These are phyloP conservation scores for Drosophila demipolita DNA, from an alignment of 2,888 invertebrate species.

Conservation along the genomic window DNA sequence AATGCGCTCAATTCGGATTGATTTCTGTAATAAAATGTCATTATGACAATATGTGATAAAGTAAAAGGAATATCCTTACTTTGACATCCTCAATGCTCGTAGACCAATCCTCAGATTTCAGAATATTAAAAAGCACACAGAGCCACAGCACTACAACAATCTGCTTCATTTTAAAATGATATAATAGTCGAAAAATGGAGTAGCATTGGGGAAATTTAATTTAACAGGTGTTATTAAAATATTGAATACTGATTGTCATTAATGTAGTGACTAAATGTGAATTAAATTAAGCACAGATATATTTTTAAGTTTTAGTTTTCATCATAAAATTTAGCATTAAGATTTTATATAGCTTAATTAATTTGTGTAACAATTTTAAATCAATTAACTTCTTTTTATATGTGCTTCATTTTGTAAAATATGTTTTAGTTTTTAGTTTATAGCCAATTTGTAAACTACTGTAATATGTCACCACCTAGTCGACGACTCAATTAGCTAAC, in stretches of 20 bases:
- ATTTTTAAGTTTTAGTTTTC: neutral
- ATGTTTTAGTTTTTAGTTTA: constrained; percentile 15
- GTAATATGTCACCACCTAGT: constrained; percentile 71
- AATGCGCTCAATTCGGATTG: constrained; percentile 21
- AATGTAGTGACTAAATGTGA: neutral
- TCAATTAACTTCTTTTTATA: constrained; percentile 17
- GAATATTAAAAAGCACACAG: neutral
- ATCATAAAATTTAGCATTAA: no score
- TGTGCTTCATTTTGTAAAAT: neutral
- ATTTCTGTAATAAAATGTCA: constrained; percentile 13
- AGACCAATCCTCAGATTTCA: neutral
- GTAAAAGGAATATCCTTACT: neutral
- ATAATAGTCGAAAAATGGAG: neutral
- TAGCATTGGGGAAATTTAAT: neutral
- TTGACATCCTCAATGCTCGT: neutral
- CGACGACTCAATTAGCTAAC: constrained; percentile 78
- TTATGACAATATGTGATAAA: rapidly evolving
- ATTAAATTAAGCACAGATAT: neutral
- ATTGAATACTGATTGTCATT: neutral
- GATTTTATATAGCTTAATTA: neutral
- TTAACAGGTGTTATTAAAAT: constrained; percentile 17
- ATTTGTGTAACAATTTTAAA: constrained; percentile 1
- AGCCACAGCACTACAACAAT: constrained; percentile 17
- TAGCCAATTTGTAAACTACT: constrained; percentile 48
- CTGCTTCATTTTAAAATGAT: constrained; percentile 28